Base-by-base conservation (phyloP, 1,140 invertebrate genomes). In the Protaetia brevitarsis region DNA sequence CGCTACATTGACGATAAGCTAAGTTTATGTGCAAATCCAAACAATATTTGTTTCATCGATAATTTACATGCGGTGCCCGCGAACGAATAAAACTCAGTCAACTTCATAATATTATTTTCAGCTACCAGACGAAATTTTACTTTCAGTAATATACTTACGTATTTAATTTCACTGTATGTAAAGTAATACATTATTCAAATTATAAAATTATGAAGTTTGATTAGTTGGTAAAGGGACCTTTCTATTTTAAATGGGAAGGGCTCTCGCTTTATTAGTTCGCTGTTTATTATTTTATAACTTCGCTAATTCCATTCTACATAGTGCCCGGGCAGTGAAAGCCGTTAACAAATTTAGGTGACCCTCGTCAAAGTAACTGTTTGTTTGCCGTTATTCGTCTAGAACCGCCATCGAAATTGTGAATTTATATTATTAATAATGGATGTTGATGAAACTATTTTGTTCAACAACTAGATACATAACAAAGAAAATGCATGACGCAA, bases 331-430 rank as follows among this genome's bases (percentile, higher is more conserved):
- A 16, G 6, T 23, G 41, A 51, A 51, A 23, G 41, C 19, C 41
- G 41, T 23, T 11, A 51, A 51, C 41, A 21, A 51, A 51, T 51
- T 51, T 51, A 8, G 41, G 6, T 19, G 10, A 51, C 41, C 41
- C 41, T 51, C 41, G 41, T 51, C 41, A 51, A 51, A 51, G 41
- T 51, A n/a, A 23, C 19, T 51, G 41, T 51, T 51, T 51, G 41
- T 51, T 8, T 23, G 41, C 26, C 26, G 6, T 23, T 7, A 16
- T 51, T 23, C 41, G 26, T 51, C 8, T 51, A 19, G 3, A 51
- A 51, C 19, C 19, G 41, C 26, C 26, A 51, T 51, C 26, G 21
- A 51, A 21, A 51, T 23, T 51, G 16, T 23, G 11, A 19, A 51
- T 51, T 51, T 23, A 16, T 51, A 51, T 51, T 51, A 23, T 8